Conservation (phyloP, 2,888 invertebrate genomes). For the Oithona nana region DNA sequence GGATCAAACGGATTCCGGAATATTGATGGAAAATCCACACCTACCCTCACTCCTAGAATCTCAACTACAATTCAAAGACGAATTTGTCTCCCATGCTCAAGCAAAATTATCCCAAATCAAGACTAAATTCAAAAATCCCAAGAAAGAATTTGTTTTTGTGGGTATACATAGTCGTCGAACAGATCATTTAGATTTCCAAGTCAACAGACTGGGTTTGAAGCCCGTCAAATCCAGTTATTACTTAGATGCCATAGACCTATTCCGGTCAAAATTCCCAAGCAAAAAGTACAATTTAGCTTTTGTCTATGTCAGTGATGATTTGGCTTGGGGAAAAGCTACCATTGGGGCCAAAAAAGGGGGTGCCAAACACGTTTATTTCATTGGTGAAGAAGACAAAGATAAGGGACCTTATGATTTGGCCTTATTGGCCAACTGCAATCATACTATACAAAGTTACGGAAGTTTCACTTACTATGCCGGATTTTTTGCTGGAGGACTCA, state of each 20-base stretch:
- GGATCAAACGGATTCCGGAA: neutral
- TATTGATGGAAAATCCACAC: too few species aligned
- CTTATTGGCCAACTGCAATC: constrained; percentile 1
- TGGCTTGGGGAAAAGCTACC: constrained; percentile 1
- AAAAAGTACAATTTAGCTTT: constrained; percentile 2
- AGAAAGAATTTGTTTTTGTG: neutral
- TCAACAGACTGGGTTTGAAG: neutral
- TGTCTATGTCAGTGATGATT: constrained; percentile 13
- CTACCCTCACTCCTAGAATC: neutral
- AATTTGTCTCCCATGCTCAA: neutral
- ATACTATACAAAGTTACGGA: constrained; percentile 9
- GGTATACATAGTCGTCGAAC: constrained; percentile 7
- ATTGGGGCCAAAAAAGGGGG: neutral
- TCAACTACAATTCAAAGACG: neutral
- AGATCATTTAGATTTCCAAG: constrained; percentile 2
- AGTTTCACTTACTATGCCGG: constrained; percentile 6
- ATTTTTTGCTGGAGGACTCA: constrained; percentile 3
- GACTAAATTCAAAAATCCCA: neutral
- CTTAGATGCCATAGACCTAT: constrained; percentile 1
- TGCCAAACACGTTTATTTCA: constrained; percentile 3
- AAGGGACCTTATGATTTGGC: neutral
- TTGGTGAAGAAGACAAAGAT: neutral
- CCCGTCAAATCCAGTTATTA: neutral
- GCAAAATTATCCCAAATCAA: neutral
- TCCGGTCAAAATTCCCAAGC: neutral